Evolutionary conservation across 2,113 vertebrate genomes (phyloP).

Genomic region (Ophthalmolycus amberensis): DNA sequence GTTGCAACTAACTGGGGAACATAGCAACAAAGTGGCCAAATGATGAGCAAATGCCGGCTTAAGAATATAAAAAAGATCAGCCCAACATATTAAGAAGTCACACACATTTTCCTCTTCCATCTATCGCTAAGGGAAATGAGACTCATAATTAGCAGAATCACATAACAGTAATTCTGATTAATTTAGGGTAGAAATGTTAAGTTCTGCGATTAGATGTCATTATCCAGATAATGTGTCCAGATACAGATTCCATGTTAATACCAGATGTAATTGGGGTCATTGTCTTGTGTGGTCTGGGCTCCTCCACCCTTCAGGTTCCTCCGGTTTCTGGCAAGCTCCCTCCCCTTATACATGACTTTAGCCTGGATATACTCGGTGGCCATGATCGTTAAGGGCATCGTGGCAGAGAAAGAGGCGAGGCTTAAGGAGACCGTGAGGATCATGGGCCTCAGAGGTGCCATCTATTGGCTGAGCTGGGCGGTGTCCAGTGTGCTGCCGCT

Average conservation of each 20-base stretch:
- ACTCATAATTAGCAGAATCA: background rate
- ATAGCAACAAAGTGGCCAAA: no score
- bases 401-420: slow-evolving; percentile 94
- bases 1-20: background rate
- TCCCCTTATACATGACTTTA: slow-evolving; percentile 95
- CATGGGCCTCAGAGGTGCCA: slow-evolving; percentile 91
- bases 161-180: background rate
- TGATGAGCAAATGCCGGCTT: background rate
- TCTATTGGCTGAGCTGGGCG: slow-evolving; percentile 96
- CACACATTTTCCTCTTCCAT: background rate
- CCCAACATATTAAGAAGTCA: background rate
- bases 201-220: background rate
- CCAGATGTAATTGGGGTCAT: slow-evolving; percentile 1
- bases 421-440: slow-evolving; percentile 96
- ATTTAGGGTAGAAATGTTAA: background rate
- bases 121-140: background rate
- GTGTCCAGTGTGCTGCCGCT: slow-evolving; percentile 90
- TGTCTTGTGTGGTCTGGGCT: slow-evolving; percentile 38
- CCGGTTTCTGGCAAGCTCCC: slow-evolving; percentile 87
- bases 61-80: background rate
- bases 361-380: slow-evolving; percentile 98
- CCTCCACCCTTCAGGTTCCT: slow-evolving; percentile 87
- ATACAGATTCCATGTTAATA: background rate
- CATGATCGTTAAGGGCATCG: slow-evolving; percentile 93
- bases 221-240: background rate